A percentile compares a stretch with the other conserved stretches of the same genome.
Conservation (phyloP, 1,140 invertebrate genomes). For the Drosophila ambigua region DNA sequence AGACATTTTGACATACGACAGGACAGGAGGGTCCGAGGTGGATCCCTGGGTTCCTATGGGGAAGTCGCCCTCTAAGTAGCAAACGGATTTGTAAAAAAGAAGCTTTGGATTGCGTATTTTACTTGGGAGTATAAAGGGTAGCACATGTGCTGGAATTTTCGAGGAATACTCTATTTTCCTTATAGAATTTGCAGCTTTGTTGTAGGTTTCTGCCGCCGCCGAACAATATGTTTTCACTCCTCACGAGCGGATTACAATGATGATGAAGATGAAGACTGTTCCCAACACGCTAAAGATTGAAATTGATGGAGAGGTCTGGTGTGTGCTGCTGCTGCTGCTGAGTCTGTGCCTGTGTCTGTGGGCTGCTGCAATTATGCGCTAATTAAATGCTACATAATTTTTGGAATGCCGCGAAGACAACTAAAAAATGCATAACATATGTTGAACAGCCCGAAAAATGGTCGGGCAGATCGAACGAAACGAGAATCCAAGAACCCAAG, state of each 20-base stretch:
- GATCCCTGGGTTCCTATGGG: too few relatives aligned
- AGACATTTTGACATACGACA: constrained; percentile 53
- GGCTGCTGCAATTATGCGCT: constrained; percentile 73
- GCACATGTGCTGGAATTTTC: too few relatives aligned
- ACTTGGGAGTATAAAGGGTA: not conserved
- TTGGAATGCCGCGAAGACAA: constrained; percentile 75
- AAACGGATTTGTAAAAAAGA: constrained; percentile 28
- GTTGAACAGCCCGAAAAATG: constrained; percentile 57
- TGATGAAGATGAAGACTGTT: constrained; percentile 21
- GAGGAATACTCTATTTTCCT: too few relatives aligned
- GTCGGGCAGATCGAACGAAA: constrained; percentile 1
- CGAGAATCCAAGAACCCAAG: constrained; percentile 10
- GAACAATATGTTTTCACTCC: constrained; percentile 1
- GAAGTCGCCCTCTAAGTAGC: constrained; percentile 24
- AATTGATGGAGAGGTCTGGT: constrained; percentile 33
- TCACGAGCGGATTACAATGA: constrained; percentile 8
- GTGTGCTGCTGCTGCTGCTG: constrained; percentile 9
- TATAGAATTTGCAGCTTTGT: too few relatives aligned
- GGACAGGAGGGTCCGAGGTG: not conserved
- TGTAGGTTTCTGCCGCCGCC: too few relatives aligned
- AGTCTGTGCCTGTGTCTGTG: not conserved
- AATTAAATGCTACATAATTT: constrained; percentile 82
- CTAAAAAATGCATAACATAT: constrained; percentile 82
- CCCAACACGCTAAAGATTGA: constrained; percentile 30
- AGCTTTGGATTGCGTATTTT: constrained; percentile 23